Percentiles rank a stretch among this genome's conserved stretches.
These are phyloP conservation scores for Cephus rjabovi DNA, from an alignment of 2,888 invertebrate genomes.

Conservation along the genomic window DNA sequence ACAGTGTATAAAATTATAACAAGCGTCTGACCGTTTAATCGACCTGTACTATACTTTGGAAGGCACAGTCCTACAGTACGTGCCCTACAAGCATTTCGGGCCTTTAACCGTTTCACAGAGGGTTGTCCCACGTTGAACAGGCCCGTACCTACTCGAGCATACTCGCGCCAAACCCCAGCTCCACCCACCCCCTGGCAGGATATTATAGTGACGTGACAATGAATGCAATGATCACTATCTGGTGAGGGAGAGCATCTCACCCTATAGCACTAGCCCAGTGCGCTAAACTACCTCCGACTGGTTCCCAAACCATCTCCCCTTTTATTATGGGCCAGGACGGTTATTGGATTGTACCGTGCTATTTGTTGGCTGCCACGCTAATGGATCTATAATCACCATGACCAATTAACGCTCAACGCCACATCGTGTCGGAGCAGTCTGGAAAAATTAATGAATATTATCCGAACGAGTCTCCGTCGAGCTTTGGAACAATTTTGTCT, in stretches of 20 bases:
- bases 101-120: background rate
- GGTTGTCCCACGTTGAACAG: background rate
- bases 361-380: constrained; percentile 61
- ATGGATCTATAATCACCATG: constrained; percentile 63
- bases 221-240: constrained; percentile 58
- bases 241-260: constrained; percentile 9
- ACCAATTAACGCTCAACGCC: constrained; percentile 45
- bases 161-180: background rate
- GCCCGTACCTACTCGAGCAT: background rate
- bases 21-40: background rate
- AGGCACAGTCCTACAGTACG: background rate
- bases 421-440: background rate
- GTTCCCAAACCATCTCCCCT: constrained; percentile 53
- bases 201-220: constrained; percentile 57
- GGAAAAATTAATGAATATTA: background rate
- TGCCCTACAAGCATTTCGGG: background rate
- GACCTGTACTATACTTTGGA: background rate
- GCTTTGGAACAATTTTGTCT: background rate
- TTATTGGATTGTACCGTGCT: constrained; percentile 63
- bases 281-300: constrained; percentile 56
- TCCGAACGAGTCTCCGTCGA: background rate
- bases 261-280: background rate
- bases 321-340: constrained; percentile 56
- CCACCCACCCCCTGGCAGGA: constrained; percentile 33
- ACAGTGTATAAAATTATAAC: background rate